Conservation (phyloP, 2,113 vertebrate genomes). For the Etia nguti region DNA sequence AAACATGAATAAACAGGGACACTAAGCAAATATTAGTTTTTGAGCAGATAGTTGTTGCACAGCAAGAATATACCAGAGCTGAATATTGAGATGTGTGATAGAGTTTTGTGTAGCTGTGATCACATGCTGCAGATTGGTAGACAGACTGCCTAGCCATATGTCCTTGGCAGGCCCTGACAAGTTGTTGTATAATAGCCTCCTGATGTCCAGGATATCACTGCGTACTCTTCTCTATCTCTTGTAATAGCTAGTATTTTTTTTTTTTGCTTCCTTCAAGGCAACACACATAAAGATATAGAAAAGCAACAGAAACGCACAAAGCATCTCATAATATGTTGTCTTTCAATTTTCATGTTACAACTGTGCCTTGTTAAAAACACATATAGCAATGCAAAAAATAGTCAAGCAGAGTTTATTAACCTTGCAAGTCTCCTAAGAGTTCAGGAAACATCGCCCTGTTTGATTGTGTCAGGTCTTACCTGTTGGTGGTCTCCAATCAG, state of each 20-base stretch:
- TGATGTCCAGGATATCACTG: conserved; percentile 38
- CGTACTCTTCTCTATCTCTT: conserved; percentile 1
- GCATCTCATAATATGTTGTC: neutral
- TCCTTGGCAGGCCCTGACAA: conserved; percentile 49
- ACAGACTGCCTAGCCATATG: conserved; percentile 56
- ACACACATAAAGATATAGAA: neutral
- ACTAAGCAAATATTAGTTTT: conserved; percentile 5
- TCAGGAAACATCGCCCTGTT: neutral
- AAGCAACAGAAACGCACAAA: neutral
- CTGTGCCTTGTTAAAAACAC: neutral
- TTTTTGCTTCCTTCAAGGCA: neutral
- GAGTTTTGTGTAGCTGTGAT: conserved; percentile 30
- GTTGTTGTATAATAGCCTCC: conserved; percentile 33
- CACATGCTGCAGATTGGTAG: conserved; percentile 33
- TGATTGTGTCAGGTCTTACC: conserved; percentile 58
- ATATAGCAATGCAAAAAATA: neutral
- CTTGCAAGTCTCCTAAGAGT: neutral
- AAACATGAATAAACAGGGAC: conserved; percentile 19
- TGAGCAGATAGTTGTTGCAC: conserved; percentile 6
- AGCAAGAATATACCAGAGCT: neutral
- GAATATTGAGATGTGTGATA: conserved; percentile 40
- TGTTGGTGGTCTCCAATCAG: conserved; percentile 98
- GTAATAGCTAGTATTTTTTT: neutral
- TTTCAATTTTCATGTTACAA: neutral
- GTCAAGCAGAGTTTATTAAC: neutral